phyloP scores from a whole-genome alignment of 2,797 vertebrate genomes.

The Sparidentex hasta region DNA sequence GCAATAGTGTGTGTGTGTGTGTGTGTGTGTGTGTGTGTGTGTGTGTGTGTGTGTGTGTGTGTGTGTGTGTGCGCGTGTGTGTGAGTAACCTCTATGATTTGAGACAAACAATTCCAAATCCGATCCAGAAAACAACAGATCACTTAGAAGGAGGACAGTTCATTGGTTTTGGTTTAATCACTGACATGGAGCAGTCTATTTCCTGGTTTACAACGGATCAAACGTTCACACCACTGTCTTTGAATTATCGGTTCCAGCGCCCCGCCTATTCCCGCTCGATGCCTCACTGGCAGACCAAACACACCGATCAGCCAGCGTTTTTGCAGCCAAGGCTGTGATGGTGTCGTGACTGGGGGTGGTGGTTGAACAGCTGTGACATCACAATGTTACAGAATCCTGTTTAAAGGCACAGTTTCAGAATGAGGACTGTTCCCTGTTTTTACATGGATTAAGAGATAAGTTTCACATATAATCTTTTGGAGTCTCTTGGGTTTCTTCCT shows the following conservation, averaged over 20 bases:
- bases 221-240: neutral
- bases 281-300: neutral
- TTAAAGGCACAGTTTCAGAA: too few species aligned
- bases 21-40: slow-evolving; percentile 13
- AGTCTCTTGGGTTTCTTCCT: neutral
- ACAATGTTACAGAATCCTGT: too few species aligned
- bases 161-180: slow-evolving; percentile 43
- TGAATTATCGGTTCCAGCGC: neutral
- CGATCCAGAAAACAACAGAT: slow-evolving; percentile 52
- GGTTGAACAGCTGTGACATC: too few species aligned
- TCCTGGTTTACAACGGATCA: slow-evolving; percentile 20
- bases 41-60: slow-evolving; percentile 8
- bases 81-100: slow-evolving; percentile 19
- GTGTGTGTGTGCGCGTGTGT: slow-evolving; percentile 16
- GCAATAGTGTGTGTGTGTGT: slow-evolving; percentile 15
- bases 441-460: too few species aligned
- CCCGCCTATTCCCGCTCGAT: neutral
- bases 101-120: slow-evolving; percentile 62
- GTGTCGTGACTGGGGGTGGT: too few species aligned
- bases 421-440: too few species aligned
- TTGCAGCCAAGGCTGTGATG: too few species aligned
- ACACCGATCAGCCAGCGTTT: slow-evolving; percentile 3
- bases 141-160: slow-evolving; percentile 33
- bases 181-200: neutral
- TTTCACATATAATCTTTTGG: too few species aligned